Conservation (phyloP, 2,113 vertebrate species). For the Noturus placidus region DNA sequence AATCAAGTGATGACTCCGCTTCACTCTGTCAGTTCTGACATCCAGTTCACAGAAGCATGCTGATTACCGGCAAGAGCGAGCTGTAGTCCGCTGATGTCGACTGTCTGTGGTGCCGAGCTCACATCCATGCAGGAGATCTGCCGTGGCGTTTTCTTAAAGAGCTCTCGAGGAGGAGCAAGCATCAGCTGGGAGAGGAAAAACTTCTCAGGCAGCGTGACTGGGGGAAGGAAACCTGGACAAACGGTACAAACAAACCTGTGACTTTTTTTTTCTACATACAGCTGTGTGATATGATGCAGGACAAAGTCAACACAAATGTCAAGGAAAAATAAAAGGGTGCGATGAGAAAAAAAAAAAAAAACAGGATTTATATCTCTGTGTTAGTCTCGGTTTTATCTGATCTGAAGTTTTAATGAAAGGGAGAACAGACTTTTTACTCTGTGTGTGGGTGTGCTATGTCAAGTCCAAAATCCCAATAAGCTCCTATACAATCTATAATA, state of each 20-base stretch:
- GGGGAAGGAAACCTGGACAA: constrained; percentile 88
- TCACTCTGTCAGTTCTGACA: not conserved
- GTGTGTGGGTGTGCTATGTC: not conserved
- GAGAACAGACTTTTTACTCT: not conserved
- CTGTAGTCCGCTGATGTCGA: constrained; percentile 97
- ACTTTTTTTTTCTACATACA: not conserved
- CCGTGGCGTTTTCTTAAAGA: constrained; percentile 97
- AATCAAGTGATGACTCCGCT: not conserved
- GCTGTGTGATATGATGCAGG: not conserved
- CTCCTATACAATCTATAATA: not conserved
- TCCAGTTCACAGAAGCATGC: not conserved
- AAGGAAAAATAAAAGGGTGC: not conserved
- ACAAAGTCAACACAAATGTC: not conserved
- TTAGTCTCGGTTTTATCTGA: too few species aligned
- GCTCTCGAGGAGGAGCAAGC: constrained; percentile 92
- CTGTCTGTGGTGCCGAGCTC: constrained; percentile 84
- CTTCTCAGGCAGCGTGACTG: constrained; percentile 95
- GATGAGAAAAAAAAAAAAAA: too few species aligned
- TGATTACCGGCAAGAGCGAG: constrained; percentile 85
- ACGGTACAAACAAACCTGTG: not conserved
- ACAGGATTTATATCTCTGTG: too few species aligned
- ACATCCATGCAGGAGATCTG: constrained; percentile 95
- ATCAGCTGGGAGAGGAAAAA: constrained; percentile 98
- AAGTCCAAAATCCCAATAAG: not conserved
- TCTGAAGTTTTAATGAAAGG: too few species aligned